Evolutionary conservation across 1,140 invertebrate species (phyloP).

Genomic region (Hesperophylax magnus): DNA sequence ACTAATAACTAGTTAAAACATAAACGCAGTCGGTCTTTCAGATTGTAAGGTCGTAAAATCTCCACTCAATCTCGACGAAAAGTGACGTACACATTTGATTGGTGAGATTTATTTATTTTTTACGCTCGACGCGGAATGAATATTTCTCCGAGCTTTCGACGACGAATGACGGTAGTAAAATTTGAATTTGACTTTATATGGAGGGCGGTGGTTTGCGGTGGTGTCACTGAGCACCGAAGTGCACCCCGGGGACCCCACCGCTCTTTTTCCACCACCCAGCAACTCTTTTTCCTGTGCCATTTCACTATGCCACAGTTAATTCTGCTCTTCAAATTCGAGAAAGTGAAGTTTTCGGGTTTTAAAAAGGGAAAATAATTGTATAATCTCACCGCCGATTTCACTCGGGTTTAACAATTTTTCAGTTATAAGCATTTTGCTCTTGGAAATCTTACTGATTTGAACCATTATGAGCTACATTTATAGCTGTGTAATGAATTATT

Average conservation of each 20-base stretch:
- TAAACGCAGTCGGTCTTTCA: too few relatives aligned
- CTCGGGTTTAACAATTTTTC: not conserved
- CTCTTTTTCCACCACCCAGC: not conserved
- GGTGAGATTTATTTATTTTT: slow-evolving; percentile 18
- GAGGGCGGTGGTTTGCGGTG: not conserved
- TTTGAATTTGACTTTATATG: slow-evolving; percentile 11
- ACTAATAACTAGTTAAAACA: too few relatives aligned
- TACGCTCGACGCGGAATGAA: not conserved
- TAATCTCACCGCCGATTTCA: not conserved
- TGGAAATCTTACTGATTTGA: too few relatives aligned
- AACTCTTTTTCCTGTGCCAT: not conserved
- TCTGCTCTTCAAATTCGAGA: not conserved
- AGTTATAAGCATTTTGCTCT: too few relatives aligned
- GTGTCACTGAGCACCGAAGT: slow-evolving; percentile 13
- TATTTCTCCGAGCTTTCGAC: not conserved
- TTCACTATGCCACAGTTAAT: not conserved
- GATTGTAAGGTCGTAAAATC: too few relatives aligned
- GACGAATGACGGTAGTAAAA: slow-evolving; percentile 18
- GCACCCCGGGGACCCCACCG: slow-evolving; percentile 24
- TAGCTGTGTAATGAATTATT: too few relatives aligned
- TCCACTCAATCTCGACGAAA: not conserved
- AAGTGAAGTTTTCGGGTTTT: too few relatives aligned
- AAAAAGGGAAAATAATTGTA: too few relatives aligned
- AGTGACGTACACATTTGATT: slow-evolving; percentile 7
- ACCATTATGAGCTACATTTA: too few relatives aligned